These are phyloP conservation scores for Semnopithecus entellus DNA, from an alignment of 2,113 vertebrate species.

Conservation along the genomic window DNA sequence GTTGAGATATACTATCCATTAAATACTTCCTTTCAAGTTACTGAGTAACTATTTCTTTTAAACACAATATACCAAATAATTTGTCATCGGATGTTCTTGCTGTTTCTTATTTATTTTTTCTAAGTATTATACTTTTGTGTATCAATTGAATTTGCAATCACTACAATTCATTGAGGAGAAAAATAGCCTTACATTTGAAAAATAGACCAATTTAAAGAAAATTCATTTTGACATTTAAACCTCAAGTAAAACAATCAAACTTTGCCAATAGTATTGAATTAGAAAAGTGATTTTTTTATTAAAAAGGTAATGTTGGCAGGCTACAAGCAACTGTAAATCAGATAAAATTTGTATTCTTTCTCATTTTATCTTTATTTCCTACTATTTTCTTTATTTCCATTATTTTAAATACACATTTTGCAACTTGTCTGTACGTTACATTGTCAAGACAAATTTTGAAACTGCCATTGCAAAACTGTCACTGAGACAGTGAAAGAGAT, in stretches of 20 bases:
- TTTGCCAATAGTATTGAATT: not conserved
- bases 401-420: conserved; percentile 6
- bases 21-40: not conserved
- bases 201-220: conserved; percentile 45
- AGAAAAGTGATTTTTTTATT: not conserved
- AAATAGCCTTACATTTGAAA: conserved; percentile 33
- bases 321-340: not conserved
- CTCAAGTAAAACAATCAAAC: conserved; percentile 8
- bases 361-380: not conserved
- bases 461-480: too few relatives aligned
- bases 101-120: conserved; percentile 31
- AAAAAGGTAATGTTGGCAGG: not conserved
- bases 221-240: conserved; percentile 50
- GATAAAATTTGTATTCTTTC: not conserved
- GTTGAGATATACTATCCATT: not conserved
- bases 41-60: not conserved
- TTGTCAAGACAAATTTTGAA: not conserved
- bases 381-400: not conserved
- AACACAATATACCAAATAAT: conserved; percentile 38
- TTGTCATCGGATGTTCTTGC: conserved; percentile 14
- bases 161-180: conserved; percentile 45
- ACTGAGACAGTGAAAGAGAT: too few relatives aligned
- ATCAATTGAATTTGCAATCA: conserved; percentile 63
- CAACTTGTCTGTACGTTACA: not conserved
- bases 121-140: conserved; percentile 16